These are phyloP conservation scores for Channallabes apus DNA, from an alignment of 2,797 vertebrate genomes.

Conservation along the genomic window DNA sequence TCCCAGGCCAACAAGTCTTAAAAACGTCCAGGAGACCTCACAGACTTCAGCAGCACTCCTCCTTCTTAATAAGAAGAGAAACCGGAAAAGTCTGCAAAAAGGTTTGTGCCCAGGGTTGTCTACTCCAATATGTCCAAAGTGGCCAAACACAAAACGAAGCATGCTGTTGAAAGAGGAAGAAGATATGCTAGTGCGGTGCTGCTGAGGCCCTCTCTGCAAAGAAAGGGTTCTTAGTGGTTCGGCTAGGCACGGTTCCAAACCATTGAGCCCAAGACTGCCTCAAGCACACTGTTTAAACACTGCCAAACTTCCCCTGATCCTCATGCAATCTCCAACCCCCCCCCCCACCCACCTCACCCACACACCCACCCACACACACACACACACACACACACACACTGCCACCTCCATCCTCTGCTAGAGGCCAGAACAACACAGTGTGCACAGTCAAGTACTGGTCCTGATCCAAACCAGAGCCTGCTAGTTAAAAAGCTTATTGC, in stretches of 20 bases:
- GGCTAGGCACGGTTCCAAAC: conserved; percentile 58
- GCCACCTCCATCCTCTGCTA: conserved; percentile 52
- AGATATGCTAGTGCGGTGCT: conserved; percentile 39
- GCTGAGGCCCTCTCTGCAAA: conserved; percentile 53
- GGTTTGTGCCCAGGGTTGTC: conserved; percentile 13
- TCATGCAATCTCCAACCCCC: conserved; percentile 22
- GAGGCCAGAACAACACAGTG: conserved; percentile 65
- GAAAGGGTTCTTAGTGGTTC: conserved; percentile 61
- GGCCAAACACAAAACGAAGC: conserved; percentile 38
- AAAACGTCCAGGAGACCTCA: neutral
- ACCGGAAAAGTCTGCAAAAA: conserved; percentile 28
- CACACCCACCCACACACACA: too few relatives aligned
- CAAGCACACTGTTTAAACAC: conserved; percentile 47
- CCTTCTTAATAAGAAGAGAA: neutral
- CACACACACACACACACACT: neutral
- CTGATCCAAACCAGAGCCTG: conserved; percentile 65
- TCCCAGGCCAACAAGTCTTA: neutral
- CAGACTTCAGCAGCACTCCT: neutral
- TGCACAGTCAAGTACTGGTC: conserved; percentile 65
- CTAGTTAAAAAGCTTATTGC: conserved; percentile 50
- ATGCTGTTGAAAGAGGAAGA: conserved; percentile 31
- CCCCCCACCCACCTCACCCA: neutral
- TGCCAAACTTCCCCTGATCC: conserved; percentile 4
- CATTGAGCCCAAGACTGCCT: conserved; percentile 49
- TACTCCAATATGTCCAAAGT: conserved; percentile 18